phyloP scores from a whole-genome alignment of 2,797 vertebrate species.

The Parambassis ranga region DNA sequence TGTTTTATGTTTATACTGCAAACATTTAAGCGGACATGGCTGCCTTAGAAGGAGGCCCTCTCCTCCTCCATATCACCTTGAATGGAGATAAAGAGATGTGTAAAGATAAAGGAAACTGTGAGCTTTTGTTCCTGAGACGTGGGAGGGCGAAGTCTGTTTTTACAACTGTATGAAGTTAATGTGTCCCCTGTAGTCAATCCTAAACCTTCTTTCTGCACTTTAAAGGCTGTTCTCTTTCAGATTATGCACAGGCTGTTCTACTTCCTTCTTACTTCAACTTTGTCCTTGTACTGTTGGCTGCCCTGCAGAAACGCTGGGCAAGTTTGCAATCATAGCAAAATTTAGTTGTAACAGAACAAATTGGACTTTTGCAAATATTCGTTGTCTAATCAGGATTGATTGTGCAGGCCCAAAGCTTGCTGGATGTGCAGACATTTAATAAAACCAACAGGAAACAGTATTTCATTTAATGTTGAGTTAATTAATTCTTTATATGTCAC shows the following conservation, averaged over 20 bases:
- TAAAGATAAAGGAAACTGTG: constrained; percentile 28
- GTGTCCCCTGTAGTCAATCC: too few relatives aligned
- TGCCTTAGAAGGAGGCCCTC: constrained; percentile 26
- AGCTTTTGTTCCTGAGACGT: constrained; percentile 11
- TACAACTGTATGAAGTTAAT: background rate
- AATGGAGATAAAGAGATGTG: constrained; percentile 2
- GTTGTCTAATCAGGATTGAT: background rate
- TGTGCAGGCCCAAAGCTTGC: background rate
- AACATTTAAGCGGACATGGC: constrained; percentile 30
- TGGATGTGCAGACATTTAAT: background rate
- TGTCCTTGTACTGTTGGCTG: background rate
- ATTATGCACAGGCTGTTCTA: too few relatives aligned
- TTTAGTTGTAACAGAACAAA: background rate
- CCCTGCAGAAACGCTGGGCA: too few relatives aligned
- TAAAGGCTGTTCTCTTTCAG: too few relatives aligned
- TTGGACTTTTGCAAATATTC: background rate
- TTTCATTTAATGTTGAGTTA: background rate
- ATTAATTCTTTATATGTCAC: background rate
- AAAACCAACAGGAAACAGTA: background rate
- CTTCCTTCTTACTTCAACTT: background rate
- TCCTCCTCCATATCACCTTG: constrained; percentile 50
- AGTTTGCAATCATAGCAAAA: too few relatives aligned
- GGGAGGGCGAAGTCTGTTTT: background rate
- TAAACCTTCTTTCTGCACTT: too few relatives aligned
- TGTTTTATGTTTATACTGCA: constrained; percentile 43